These are phyloP conservation scores for Ctenopoma kingsleyae DNA, from an alignment of 2,797 vertebrate genomes.

Conservation along the genomic window DNA sequence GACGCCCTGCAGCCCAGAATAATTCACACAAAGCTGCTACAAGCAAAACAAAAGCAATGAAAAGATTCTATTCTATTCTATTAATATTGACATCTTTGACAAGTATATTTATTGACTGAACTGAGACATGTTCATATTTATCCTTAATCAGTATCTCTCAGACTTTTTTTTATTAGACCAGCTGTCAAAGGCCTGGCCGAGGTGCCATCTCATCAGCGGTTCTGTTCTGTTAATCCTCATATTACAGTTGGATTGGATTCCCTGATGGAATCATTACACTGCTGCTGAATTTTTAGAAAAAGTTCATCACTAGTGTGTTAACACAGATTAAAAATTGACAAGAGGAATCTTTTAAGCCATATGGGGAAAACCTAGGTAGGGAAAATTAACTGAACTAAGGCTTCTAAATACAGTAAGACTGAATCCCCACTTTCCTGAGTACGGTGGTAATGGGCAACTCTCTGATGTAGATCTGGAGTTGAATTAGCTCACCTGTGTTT, in stretches of 20 bases:
- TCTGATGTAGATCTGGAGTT: too few species aligned
- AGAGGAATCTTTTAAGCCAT: not conserved
- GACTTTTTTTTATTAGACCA: conserved; percentile 25
- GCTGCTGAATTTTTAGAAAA: not conserved
- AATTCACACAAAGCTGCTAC: conserved; percentile 67
- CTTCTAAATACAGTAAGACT: not conserved
- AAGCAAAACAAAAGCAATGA: conserved; percentile 32
- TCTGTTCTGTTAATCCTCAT: conserved; percentile 18
- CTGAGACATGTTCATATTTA: conserved; percentile 10
- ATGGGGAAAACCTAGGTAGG: not conserved
- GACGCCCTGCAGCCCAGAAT: conserved; percentile 57
- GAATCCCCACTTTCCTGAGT: not conserved
- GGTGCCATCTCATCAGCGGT: conserved; percentile 20
- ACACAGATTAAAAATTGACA: not conserved
- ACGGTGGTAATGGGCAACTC: too few species aligned
- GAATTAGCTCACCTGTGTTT: too few species aligned
- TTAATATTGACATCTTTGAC: conserved; percentile 8
- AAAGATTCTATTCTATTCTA: conserved; percentile 2
- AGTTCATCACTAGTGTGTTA: not conserved
- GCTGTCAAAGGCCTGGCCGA: conserved; percentile 22
- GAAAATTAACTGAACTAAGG: not conserved
- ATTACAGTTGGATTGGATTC: conserved; percentile 6
- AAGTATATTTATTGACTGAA: not conserved
- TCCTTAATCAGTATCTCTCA: conserved; percentile 24
- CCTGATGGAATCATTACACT: conserved; percentile 6